Conservation (phyloP, 2,797 vertebrate species). For the Coreius guichenoti region DNA sequence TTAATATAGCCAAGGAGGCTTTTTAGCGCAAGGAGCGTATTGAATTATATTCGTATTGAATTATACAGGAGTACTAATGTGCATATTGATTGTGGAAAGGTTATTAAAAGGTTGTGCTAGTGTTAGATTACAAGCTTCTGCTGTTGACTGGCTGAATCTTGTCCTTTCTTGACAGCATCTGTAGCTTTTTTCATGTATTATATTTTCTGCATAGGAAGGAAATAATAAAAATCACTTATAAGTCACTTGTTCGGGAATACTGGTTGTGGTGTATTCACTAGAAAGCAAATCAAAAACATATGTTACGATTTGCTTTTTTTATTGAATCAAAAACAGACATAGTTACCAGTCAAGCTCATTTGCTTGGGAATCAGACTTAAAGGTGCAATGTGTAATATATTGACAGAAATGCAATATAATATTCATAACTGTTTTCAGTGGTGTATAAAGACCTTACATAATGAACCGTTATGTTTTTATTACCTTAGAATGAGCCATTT, state of each 20-base stretch:
- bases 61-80: slow-evolving; percentile 29
- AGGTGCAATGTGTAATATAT: no score
- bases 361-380: neutral
- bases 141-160: neutral
- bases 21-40: slow-evolving; percentile 24
- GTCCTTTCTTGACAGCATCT: slow-evolving; percentile 17
- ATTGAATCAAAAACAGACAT: neutral
- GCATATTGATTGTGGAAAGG: slow-evolving; percentile 18
- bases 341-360: neutral
- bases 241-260: neutral
- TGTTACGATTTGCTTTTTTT: no score
- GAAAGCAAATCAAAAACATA: neutral
- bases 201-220: neutral
- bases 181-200: neutral
- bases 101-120: slow-evolving; percentile 31
- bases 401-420: no score
- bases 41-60: slow-evolving; percentile 23
- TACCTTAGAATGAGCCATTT: no score
- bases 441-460: no score
- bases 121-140: slow-evolving; percentile 23
- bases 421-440: no score
- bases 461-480: no score
- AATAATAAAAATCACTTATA: neutral
- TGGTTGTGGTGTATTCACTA: neutral
- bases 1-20: slow-evolving; percentile 13